Evolutionary conservation across 1,140 invertebrate genomes (phyloP).

Genomic region (Tetraneura akinire): DNA sequence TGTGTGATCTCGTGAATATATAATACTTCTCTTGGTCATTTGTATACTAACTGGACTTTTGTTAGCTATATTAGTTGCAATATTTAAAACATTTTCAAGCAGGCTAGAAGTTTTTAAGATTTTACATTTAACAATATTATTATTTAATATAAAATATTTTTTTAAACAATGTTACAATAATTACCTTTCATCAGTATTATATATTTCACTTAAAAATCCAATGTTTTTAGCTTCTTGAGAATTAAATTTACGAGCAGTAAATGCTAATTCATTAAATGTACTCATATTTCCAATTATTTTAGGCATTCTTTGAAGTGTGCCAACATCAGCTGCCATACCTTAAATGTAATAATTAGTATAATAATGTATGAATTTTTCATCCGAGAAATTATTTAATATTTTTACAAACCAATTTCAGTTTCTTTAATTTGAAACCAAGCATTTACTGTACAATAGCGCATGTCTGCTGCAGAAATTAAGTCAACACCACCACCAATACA

Average conservation of each 20-base stretch:
- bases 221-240: constrained; percentile 76
- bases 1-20: constrained; percentile 85
- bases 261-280: constrained; percentile 82
- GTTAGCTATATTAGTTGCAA: constrained; percentile 79
- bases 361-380: too few species aligned
- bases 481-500: constrained; percentile 91
- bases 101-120: constrained; percentile 62
- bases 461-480: constrained; percentile 84
- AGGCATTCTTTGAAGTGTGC: constrained; percentile 90
- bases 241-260: constrained; percentile 79
- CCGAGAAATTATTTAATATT: too few species aligned
- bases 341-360: too few species aligned
- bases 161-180: too few species aligned
- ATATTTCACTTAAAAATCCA: constrained; percentile 78
- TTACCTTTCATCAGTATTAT: constrained; percentile 71
- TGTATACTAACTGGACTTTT: constrained; percentile 95
- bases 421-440: constrained; percentile 93
- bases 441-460: constrained; percentile 87
- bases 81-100: constrained; percentile 69
- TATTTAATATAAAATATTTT: constrained; percentile 41
- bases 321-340: constrained; percentile 91
- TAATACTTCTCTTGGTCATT: constrained; percentile 78
- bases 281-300: constrained; percentile 89
- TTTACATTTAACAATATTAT: background rate
- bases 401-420: constrained; percentile 62